Percentiles rank a stretch among this genome's conserved stretches.
phyloP scores from a whole-genome alignment of 2,113 vertebrate species.

The Sceloporus tristichus region DNA sequence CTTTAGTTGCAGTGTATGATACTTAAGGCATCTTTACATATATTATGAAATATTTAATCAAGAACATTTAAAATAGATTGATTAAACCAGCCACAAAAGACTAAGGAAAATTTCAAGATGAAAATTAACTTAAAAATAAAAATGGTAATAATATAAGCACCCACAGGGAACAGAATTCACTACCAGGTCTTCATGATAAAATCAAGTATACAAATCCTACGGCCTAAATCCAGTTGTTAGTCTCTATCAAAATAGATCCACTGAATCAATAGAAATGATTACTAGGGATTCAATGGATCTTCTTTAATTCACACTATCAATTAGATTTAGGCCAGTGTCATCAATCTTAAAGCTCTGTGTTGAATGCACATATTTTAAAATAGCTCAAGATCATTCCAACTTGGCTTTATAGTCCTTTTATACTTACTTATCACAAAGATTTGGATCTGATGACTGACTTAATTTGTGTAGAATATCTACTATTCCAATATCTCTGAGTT shows the following conservation, averaged over 20 bases:
- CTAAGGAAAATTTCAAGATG: background rate
- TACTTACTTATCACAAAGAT: slow-evolving; percentile 95
- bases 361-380: background rate
- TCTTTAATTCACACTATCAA: too few relatives aligned
- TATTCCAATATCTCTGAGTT: slow-evolving; percentile 96
- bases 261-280: too few relatives aligned
- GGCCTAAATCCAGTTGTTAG: too few relatives aligned
- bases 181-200: background rate
- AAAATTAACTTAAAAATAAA: background rate
- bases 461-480: slow-evolving; percentile 98
- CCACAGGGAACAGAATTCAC: background rate
- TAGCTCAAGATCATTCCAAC: background rate
- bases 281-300: too few relatives aligned
- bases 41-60: background rate
- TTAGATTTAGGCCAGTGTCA: background rate
- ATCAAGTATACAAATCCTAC: background rate
- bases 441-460: slow-evolving; percentile 92
- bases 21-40: background rate
- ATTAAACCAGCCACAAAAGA: background rate
- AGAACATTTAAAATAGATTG: background rate
- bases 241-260: too few relatives aligned
- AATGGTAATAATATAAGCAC: background rate
- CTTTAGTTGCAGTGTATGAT: background rate
- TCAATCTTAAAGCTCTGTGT: background rate
- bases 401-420: slow-evolving; percentile 26